Percentiles rank a stretch among this genome's conserved stretches.
Conservation (phyloP, 30 jellyfish, hydroid and myxozoan genomes). For the Hydractinia echinata region DNA sequence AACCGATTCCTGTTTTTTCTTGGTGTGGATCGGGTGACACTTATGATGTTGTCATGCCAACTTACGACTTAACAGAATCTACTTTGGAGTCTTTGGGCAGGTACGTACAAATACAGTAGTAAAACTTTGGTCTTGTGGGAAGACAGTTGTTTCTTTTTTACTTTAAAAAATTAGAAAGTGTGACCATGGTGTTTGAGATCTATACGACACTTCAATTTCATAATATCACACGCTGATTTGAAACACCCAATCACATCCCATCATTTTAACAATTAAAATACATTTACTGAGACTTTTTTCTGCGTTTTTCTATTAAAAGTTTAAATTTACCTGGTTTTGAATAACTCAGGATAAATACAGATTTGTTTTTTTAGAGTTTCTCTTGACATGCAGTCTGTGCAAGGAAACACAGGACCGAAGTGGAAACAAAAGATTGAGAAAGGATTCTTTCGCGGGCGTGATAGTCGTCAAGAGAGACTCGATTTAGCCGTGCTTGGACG, state of each 20-base stretch:
- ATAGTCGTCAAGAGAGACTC: conserved; percentile 83
- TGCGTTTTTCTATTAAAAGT: background rate
- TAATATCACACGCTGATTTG: no score
- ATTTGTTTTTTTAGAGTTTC: conserved; percentile 48
- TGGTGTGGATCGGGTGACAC: conserved; percentile 95
- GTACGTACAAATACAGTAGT: background rate
- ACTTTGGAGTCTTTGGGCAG: conserved; percentile 64
- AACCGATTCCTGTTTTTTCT: conserved; percentile 75
- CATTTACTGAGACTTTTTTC: background rate
- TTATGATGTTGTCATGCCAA: conserved; percentile 80
- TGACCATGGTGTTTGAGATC: background rate
- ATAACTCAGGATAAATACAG: no score
- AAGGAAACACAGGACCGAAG: conserved; percentile 78
- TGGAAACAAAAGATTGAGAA: conserved; percentile 65
- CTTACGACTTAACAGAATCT: conserved; percentile 74
- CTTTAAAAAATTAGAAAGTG: background rate
- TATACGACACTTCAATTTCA: no score
- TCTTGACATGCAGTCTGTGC: conserved; percentile 80
- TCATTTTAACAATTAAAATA: background rate
- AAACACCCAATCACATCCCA: background rate
- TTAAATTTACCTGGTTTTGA: background rate
- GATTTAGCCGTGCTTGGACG: conserved; percentile 74
- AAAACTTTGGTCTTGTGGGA: no score
- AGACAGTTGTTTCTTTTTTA: background rate
- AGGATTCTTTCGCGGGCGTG: conserved; percentile 91